These are phyloP conservation scores for Zeus faber DNA, from an alignment of 2,113 vertebrate species.

Conservation along the genomic window DNA sequence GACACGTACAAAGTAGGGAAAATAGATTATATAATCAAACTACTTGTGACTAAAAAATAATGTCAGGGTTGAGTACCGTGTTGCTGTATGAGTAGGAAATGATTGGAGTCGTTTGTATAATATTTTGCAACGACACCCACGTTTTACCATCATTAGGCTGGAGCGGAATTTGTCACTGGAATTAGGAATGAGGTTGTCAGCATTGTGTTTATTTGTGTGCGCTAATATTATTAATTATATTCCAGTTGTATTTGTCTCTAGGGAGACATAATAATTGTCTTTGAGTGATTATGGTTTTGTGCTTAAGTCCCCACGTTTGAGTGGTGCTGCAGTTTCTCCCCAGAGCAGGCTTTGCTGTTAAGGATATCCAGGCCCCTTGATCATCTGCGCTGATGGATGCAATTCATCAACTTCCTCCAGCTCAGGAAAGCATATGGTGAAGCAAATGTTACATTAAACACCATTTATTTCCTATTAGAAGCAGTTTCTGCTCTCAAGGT, in stretches of 20 bases:
- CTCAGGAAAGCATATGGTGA: neutral
- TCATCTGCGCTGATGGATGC: neutral
- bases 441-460: slow-evolving; percentile 6
- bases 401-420: slow-evolving; percentile 5
- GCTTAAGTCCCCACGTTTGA: neutral
- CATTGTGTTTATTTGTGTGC: no score
- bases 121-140: no score
- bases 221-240: neutral
- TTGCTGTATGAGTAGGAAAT: no score
- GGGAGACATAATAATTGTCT: neutral
- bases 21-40: no score
- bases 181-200: no score
- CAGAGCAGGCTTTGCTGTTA: neutral
- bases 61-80: no score
- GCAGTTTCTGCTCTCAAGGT: neutral
- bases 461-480: neutral
- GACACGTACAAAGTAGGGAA: no score
- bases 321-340: neutral
- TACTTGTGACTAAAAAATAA: no score
- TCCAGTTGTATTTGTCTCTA: no score
- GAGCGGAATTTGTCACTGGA: no score
- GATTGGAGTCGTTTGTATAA: no score
- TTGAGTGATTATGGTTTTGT: neutral
- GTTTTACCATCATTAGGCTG: no score
- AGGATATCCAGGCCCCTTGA: neutral